Evolutionary conservation across 2,888 invertebrate species (phyloP).

Genomic region (Phlogophora meticulosa): DNA sequence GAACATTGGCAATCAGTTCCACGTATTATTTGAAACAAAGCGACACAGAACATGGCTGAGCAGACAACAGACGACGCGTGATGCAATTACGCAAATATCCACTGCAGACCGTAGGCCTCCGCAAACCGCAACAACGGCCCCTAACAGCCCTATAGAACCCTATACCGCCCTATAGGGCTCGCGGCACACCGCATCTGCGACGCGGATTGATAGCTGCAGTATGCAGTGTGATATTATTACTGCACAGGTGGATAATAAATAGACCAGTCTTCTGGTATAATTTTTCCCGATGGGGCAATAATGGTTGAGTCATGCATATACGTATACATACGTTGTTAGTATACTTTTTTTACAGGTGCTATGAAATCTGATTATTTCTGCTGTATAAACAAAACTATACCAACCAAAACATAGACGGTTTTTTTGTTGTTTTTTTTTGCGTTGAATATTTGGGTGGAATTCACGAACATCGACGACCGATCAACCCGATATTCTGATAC

Average conservation of each 20-base stretch:
- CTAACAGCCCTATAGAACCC: conserved; percentile 15
- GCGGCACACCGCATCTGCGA: no score
- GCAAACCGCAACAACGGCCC: conserved; percentile 39
- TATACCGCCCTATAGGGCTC: conserved; percentile 1
- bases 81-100: conserved; percentile 43
- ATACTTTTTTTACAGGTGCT: no score
- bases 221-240: conserved; percentile 42
- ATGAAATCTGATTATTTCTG: no score
- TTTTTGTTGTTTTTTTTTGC: no score
- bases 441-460: no score
- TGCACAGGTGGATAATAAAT: conserved; percentile 2
- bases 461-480: no score
- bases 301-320: background rate
- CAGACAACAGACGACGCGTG: conserved; percentile 17
- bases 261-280: background rate
- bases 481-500: no score
- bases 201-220: conserved; percentile 31
- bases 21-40: conserved; percentile 8
- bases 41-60: background rate
- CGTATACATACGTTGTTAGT: no score
- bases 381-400: no score
- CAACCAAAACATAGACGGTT: no score
- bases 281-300: conserved; percentile 17
- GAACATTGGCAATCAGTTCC: no score
- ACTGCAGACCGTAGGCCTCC: conserved; percentile 15